A percentile compares a stretch with the other conserved stretches of the same genome.
Conservation (phyloP, 1,140 invertebrate genomes). For the Camponotus pennsylvanicus region DNA sequence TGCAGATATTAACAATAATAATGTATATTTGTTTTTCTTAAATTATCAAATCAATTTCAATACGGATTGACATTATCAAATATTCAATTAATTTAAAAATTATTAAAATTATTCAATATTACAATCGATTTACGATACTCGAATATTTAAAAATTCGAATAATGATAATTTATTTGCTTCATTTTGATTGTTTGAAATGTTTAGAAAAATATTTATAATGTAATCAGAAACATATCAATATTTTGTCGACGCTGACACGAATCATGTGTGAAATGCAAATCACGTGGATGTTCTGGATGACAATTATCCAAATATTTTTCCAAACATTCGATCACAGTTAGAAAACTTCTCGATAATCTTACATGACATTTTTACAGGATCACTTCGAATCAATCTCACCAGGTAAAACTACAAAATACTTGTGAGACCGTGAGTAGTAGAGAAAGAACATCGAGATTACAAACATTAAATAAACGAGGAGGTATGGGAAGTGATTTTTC, state of each 20-base stretch:
- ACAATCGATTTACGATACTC: too few relatives aligned
- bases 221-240: neutral
- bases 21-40: too few relatives aligned
- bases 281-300: neutral
- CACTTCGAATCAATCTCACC: neutral
- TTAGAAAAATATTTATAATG: neutral
- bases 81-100: neutral
- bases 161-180: neutral
- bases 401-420: neutral
- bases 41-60: neutral
- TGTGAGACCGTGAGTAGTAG: neutral
- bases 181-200: neutral
- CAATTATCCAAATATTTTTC: neutral
- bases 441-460: neutral
- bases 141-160: neutral
- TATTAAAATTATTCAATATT: neutral
- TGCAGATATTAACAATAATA: neutral
- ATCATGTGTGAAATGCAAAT: neutral
- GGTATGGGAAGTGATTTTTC: slow-evolving; percentile 3
- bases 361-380: too few relatives aligned
- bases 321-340: neutral
- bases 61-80: neutral
- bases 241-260: neutral
- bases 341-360: neutral
- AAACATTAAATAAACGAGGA: slow-evolving; percentile 33